phyloP scores from a whole-genome alignment of 1,140 invertebrate genomes.

The Drosophila aff. region DNA sequence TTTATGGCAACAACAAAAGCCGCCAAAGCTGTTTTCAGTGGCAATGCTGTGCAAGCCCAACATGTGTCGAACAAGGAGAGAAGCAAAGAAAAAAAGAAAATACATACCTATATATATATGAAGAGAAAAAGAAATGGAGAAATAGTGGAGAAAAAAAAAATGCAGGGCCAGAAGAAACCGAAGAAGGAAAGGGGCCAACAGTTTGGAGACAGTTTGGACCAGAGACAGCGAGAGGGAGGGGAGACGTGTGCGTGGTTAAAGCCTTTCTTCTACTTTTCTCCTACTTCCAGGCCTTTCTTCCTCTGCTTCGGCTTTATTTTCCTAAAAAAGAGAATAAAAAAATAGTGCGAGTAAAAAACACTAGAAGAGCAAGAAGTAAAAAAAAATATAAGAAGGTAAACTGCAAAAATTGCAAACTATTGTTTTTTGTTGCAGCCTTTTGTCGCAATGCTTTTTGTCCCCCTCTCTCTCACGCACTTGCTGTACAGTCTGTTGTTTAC shows the following conservation, averaged over 20 bases:
- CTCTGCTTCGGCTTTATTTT: neutral
- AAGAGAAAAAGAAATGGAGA: slow-evolving; percentile 8
- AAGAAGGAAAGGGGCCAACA: neutral
- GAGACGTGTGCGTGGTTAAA: slow-evolving; percentile 25
- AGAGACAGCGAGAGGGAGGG: slow-evolving; percentile 5
- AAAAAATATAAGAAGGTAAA: slow-evolving; percentile 32
- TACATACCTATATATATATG: neutral
- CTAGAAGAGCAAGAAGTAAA: neutral
- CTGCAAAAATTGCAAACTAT: slow-evolving; percentile 62
- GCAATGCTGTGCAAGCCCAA: slow-evolving; percentile 40
- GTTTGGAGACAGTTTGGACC: neutral
- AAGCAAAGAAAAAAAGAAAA: slow-evolving; percentile 2
- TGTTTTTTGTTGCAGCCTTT: slow-evolving; percentile 63
- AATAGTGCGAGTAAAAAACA: slow-evolving; percentile 15
- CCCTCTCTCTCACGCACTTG: slow-evolving; percentile 2
- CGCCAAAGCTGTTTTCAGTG: slow-evolving; percentile 49
- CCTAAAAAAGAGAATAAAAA: neutral
- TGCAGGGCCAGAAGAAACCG: slow-evolving; percentile 10
- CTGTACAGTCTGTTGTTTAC: slow-evolving; percentile 27
- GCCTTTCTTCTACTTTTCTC: slow-evolving; percentile 17
- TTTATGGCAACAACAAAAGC: slow-evolving; percentile 55
- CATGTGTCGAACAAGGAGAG: slow-evolving; percentile 32
- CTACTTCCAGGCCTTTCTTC: slow-evolving; percentile 5
- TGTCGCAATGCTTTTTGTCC: slow-evolving; percentile 53
- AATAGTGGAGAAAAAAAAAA: neutral